Percentiles rank a stretch among this genome's conserved stretches.
Conservation (phyloP, 1,140 invertebrate species). For the Muscidifurax raptorellus region DNA sequence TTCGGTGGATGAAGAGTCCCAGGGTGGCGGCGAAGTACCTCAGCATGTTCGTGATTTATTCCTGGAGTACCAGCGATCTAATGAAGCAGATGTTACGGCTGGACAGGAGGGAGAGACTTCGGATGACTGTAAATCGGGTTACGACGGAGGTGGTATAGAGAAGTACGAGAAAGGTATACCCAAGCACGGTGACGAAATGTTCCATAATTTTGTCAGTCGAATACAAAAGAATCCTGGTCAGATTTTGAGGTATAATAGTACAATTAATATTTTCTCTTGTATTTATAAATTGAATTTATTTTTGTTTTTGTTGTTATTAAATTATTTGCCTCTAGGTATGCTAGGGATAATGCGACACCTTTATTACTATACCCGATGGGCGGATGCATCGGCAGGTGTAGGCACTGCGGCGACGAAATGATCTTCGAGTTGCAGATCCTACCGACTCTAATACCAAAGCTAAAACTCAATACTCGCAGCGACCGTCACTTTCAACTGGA, state of each 20-base stretch:
- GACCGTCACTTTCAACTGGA: slow-evolving; percentile 80
- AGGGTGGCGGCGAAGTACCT: slow-evolving; percentile 64
- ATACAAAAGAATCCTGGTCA: slow-evolving; percentile 87
- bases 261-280: neutral
- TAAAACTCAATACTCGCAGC: slow-evolving; percentile 76
- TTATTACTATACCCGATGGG: slow-evolving; percentile 80
- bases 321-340: slow-evolving; percentile 77
- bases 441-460: slow-evolving; percentile 84
- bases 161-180: slow-evolving; percentile 87
- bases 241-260: slow-evolving; percentile 81
- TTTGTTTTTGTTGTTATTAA: no score
- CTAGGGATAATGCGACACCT: slow-evolving; percentile 79
- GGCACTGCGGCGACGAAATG: slow-evolving; percentile 82
- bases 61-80: slow-evolving; percentile 79
- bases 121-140: slow-evolving; percentile 61
- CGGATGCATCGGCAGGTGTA: slow-evolving; percentile 78
- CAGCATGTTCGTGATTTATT: slow-evolving; percentile 81
- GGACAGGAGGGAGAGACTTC: slow-evolving; percentile 57
- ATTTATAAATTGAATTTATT: slow-evolving; percentile 25
- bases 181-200: slow-evolving; percentile 87
- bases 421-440: slow-evolving; percentile 89
- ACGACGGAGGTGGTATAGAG: slow-evolving; percentile 72
- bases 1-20: slow-evolving; percentile 78
- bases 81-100: slow-evolving; percentile 69
- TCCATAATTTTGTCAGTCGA: slow-evolving; percentile 85